phyloP scores from a whole-genome alignment of 2,888 invertebrate genomes.

The Drosophila ezoana region DNA sequence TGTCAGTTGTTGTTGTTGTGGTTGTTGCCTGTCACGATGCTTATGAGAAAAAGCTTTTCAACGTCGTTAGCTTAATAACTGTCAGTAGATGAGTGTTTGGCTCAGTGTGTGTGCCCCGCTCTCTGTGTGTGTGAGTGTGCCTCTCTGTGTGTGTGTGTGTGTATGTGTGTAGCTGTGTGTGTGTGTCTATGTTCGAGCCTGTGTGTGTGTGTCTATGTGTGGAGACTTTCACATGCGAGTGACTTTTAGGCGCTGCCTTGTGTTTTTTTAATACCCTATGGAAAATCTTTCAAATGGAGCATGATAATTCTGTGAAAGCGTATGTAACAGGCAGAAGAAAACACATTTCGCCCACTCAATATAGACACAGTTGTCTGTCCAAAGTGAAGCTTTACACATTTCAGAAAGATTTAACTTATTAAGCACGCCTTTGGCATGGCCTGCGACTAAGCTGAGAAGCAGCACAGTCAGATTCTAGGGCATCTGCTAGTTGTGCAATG shows the following conservation, averaged over 20 bases:
- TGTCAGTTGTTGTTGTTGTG: slow-evolving; percentile 8
- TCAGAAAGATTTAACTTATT: too few species aligned
- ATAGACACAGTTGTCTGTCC: too few species aligned
- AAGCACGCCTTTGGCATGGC: too few species aligned
- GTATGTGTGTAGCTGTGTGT: slow-evolving; percentile 9
- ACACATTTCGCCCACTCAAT: too few species aligned
- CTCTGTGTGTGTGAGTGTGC: slow-evolving; percentile 11
- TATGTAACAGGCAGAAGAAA: too few species aligned
- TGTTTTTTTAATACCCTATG: background rate
- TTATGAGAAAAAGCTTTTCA: slow-evolving; percentile 70
- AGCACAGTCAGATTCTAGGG: too few species aligned
- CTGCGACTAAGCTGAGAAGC: too few species aligned
- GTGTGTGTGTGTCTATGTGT: slow-evolving; percentile 11
- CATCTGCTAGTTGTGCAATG: too few species aligned
- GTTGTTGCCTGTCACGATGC: slow-evolving; percentile 39
- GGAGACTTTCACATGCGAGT: slow-evolving; percentile 18
- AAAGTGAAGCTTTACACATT: too few species aligned
- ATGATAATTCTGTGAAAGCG: too few species aligned
- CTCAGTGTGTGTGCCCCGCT: slow-evolving; percentile 2
- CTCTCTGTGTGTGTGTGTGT: slow-evolving; percentile 12
- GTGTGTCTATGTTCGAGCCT: slow-evolving; percentile 12
- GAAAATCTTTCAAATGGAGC: too few species aligned
- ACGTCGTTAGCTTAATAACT: slow-evolving; percentile 78
- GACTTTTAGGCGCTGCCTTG: slow-evolving; percentile 34
- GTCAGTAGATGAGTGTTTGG: slow-evolving; percentile 62